phyloP scores from a whole-genome alignment of 2,113 vertebrate species.

The Passerina amoena region DNA sequence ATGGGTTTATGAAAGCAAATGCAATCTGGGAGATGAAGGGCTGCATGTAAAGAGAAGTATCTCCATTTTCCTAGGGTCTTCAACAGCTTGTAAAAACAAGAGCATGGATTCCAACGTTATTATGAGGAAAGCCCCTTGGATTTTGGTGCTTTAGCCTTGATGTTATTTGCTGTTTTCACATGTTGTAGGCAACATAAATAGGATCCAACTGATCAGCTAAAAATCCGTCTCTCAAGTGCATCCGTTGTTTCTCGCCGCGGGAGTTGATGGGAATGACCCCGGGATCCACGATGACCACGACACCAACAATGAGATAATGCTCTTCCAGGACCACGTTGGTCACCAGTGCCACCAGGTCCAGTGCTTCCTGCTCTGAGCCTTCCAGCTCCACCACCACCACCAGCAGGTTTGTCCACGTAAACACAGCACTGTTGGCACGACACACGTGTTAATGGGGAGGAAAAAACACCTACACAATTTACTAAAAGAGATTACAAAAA shows the following conservation, averaged over 20 bases:
- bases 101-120: neutral
- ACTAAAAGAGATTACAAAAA: neutral
- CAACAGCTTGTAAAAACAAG: neutral
- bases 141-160: constrained; percentile 52
- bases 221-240: constrained; percentile 96
- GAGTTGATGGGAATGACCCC: constrained; percentile 97
- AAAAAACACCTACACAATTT: neutral
- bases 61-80: neutral
- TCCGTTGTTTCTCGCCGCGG: constrained; percentile 93
- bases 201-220: constrained; percentile 96
- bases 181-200: constrained; percentile 97
- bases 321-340: constrained; percentile 94
- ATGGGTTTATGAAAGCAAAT: neutral
- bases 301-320: constrained; percentile 93
- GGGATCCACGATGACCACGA: constrained; percentile 93
- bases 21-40: neutral
- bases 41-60: neutral
- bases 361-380: constrained; percentile 91
- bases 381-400: constrained; percentile 96
- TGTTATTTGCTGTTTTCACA: constrained; percentile 71
- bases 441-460: neutral
- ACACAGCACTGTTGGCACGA: constrained; percentile 84
- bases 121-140: neutral
- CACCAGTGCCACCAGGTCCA: constrained; percentile 92
- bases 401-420: constrained; percentile 96